Percentiles rank a stretch among this genome's conserved stretches.
These are phyloP conservation scores for Epistrophella euchroma DNA, from an alignment of 2,888 invertebrate species.

Conservation along the genomic window DNA sequence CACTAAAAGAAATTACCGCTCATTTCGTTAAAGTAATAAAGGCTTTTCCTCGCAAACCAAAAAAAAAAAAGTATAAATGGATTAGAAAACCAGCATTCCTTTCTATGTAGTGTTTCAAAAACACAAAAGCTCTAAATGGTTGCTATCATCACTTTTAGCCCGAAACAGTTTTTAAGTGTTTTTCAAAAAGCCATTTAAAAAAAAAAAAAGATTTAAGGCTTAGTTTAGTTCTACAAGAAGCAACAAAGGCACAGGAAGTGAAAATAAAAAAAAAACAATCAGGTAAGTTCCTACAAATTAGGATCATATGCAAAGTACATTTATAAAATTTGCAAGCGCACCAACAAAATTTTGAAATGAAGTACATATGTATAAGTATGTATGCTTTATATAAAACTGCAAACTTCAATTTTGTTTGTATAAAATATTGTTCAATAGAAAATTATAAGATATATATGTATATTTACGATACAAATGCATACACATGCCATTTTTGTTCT, in stretches of 20 bases:
- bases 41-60: no score
- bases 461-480: constrained; percentile 71
- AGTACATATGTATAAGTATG: not conserved
- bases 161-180: not conserved
- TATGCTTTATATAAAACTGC: constrained; percentile 10
- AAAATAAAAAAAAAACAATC: not conserved
- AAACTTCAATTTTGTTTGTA: constrained; percentile 29
- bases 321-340: constrained; percentile 67
- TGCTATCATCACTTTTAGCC: not conserved
- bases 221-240: constrained; percentile 18
- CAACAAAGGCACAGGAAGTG: not conserved
- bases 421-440: constrained; percentile 9
- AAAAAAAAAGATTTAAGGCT: not conserved
- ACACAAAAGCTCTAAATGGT: not conserved
- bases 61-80: not conserved
- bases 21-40: no score
- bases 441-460: constrained; percentile 53
- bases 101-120: not conserved
- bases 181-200: not conserved
- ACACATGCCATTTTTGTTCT: constrained; percentile 64
- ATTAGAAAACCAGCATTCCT: not conserved
- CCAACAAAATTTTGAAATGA: constrained; percentile 47
- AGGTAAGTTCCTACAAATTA: not conserved
- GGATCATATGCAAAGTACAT: constrained; percentile 1
- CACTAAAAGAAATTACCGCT: no score